phyloP scores from a whole-genome alignment of 2,113 vertebrate genomes.

The Hipposideros armiger region DNA sequence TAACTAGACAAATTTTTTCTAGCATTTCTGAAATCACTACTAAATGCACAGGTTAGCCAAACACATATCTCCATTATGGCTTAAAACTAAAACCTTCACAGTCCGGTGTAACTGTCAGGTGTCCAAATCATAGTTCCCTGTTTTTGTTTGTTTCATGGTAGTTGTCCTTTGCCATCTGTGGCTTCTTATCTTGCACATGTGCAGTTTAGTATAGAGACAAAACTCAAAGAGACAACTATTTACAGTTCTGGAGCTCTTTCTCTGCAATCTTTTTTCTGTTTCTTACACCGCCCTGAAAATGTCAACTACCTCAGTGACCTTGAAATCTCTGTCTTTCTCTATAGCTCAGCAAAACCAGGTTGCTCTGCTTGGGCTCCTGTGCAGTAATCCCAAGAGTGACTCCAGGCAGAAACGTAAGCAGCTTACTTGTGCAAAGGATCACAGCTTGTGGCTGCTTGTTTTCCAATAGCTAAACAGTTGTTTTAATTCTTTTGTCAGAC shows the following conservation, averaged over 20 bases:
- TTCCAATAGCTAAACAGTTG: not conserved
- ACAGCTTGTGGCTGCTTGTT: not conserved
- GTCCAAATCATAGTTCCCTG: not conserved
- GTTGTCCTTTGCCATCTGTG: not conserved
- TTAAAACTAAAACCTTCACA: not conserved
- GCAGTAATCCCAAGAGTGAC: not conserved
- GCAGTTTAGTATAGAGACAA: not conserved
- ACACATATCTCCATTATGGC: not conserved
- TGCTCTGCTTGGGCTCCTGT: not conserved
- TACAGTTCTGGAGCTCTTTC: not conserved
- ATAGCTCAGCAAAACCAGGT: not conserved
- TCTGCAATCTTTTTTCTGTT: not conserved
- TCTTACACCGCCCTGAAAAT: not conserved
- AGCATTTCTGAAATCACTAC: not conserved
- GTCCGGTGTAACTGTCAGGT: not conserved
- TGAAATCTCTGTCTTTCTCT: not conserved
- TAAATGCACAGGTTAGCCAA: not conserved
- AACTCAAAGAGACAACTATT: not conserved
- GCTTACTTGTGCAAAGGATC: not conserved
- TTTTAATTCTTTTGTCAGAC: not conserved
- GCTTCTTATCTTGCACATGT: not conserved
- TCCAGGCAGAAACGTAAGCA: not conserved
- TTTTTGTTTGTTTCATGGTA: not conserved
- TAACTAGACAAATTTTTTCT: not conserved
- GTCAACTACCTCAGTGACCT: not conserved